phyloP scores from a whole-genome alignment of 2,797 vertebrate species.

The Ibycter americanus region DNA sequence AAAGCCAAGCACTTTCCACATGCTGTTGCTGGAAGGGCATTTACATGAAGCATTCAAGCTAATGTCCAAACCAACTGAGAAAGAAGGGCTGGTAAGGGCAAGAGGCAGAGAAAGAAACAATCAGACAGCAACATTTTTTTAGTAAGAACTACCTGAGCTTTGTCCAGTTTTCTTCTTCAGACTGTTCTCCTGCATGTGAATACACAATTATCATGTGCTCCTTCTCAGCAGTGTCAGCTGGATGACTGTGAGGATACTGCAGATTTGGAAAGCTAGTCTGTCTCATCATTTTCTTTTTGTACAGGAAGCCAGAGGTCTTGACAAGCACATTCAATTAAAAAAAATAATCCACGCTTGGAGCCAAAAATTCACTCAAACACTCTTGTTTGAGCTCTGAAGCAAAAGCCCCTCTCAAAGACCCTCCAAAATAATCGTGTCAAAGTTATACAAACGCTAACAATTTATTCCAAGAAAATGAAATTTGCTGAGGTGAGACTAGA shows the following conservation, averaged over 20 bases:
- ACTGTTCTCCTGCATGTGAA: background rate
- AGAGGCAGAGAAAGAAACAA: background rate
- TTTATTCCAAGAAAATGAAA: constrained; percentile 50
- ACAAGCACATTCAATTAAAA: background rate
- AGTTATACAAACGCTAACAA: constrained; percentile 13
- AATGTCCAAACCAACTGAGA: background rate
- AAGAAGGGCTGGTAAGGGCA: background rate
- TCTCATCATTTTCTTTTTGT: background rate
- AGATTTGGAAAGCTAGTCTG: background rate
- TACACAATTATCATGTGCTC: rapidly evolving
- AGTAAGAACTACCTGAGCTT: background rate
- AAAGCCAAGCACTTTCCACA: background rate
- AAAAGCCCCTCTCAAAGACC: background rate
- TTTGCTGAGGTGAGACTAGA: constrained; percentile 15
- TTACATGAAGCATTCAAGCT: background rate
- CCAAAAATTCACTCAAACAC: background rate
- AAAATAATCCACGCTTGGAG: background rate
- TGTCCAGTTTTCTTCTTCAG: background rate
- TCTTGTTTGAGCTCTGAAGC: background rate
- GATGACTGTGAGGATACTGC: background rate
- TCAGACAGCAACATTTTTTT: background rate
- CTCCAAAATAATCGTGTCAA: background rate
- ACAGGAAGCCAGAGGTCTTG: background rate
- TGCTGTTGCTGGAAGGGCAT: background rate
- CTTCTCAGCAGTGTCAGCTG: background rate